Conservation (phyloP, 1,140 invertebrate genomes). For the Brachionus asplanchnoidis region DNA sequence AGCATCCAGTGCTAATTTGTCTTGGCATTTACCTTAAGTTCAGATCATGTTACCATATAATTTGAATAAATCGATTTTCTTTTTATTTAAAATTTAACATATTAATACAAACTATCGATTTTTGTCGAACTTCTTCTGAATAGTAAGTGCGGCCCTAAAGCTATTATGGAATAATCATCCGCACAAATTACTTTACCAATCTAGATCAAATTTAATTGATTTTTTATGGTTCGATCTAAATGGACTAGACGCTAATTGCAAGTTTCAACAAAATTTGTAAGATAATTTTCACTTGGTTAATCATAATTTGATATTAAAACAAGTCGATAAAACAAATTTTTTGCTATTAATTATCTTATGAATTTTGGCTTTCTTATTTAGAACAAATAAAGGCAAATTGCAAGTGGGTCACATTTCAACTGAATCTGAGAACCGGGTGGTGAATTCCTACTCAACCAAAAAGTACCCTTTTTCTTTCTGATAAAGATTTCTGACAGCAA, state of each 20-base stretch:
- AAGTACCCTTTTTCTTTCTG: not conserved
- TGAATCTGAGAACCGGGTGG: not conserved
- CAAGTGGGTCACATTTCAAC: not conserved
- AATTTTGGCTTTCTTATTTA: not conserved
- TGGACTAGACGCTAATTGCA: not conserved
- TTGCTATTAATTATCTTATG: not conserved
- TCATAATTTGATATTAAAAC: not conserved
- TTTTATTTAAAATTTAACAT: not conserved
- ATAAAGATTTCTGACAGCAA: not conserved
- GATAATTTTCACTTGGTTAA: constrained; percentile 2
- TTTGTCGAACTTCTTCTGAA: not conserved
- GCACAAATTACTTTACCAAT: not conserved
- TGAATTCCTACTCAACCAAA: not conserved
- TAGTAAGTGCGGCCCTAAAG: not conserved
- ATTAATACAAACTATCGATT: not conserved
- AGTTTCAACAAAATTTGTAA: not conserved
- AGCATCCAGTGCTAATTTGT: not conserved
- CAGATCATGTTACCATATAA: not conserved
- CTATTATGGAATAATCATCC: not conserved
- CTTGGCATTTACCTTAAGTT: not conserved
- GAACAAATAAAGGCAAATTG: not conserved
- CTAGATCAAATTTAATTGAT: not conserved
- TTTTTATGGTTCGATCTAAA: not conserved
- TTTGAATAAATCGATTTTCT: not conserved
- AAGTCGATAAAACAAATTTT: not conserved